Conservation (phyloP, 2,113 vertebrate genomes). For the Craseonycteris thonglongyai region DNA sequence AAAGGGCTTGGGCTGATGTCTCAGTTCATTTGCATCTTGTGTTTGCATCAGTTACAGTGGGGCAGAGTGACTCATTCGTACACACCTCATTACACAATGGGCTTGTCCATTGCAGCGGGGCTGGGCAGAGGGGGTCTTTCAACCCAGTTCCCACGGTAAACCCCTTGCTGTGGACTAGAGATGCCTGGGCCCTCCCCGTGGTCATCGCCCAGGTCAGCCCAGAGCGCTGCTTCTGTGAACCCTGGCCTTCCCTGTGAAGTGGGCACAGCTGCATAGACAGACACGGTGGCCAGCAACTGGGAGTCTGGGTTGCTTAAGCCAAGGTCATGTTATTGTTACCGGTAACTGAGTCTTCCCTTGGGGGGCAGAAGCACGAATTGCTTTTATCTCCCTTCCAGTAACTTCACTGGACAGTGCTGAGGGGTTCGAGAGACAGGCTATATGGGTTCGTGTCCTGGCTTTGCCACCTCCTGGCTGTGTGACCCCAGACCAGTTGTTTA, state of each 20-base stretch:
- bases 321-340: neutral
- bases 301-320: neutral
- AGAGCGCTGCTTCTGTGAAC: neutral
- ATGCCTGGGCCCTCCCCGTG: rapidly evolving
- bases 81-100: neutral
- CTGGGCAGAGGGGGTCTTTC: neutral
- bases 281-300: neutral
- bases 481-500: neutral
- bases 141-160: neutral
- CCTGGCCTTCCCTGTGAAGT: neutral
- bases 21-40: neutral
- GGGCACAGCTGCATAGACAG: neutral
- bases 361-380: neutral
- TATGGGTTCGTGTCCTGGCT: neutral
- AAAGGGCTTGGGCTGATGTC: neutral
- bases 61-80: neutral
- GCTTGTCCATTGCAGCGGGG: neutral
- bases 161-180: neutral
- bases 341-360: neutral
- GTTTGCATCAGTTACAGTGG: neutral
- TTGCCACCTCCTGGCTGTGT: neutral
- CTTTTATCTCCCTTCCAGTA: neutral
- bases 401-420: neutral
- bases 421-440: neutral
- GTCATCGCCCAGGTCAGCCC: rapidly evolving